Percentiles rank a stretch among this genome's conserved stretches.
Conservation (phyloP, 2,797 vertebrate genomes). For the Sebastiscus tertius region DNA sequence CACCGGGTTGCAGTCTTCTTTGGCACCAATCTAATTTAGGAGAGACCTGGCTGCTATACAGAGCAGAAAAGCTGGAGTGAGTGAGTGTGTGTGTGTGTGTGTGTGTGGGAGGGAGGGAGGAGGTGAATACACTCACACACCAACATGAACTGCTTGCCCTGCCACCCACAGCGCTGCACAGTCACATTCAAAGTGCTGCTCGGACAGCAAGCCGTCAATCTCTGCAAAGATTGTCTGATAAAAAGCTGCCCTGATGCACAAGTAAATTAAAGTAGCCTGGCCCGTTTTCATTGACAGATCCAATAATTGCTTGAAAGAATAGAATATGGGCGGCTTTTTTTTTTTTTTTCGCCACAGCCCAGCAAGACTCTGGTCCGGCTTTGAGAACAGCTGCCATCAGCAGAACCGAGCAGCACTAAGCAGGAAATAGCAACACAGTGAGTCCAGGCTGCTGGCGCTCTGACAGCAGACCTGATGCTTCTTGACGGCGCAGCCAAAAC, state of each 20-base stretch:
- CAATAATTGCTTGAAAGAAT: not conserved
- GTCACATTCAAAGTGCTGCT: constrained; percentile 25
- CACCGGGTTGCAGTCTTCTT: constrained; percentile 67
- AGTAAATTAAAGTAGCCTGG: constrained; percentile 2
- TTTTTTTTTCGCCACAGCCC: not conserved
- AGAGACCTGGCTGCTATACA: constrained; percentile 54
- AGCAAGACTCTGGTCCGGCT: not conserved
- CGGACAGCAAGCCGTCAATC: constrained; percentile 25
- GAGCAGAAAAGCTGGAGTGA: constrained; percentile 34
- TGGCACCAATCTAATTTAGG: constrained; percentile 72
- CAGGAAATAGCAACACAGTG: constrained; percentile 7
- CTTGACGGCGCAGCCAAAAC: constrained; percentile 30
- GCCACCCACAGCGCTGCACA: constrained; percentile 28
- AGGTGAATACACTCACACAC: constrained; percentile 27
- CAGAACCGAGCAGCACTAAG: constrained; percentile 32
- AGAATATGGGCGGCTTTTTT: not conserved
- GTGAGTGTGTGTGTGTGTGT: not conserved
- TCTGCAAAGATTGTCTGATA: not conserved
- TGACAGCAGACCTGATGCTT: constrained; percentile 63
- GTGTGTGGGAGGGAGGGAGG: not conserved
- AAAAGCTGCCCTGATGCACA: constrained; percentile 12
- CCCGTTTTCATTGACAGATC: constrained; percentile 1
- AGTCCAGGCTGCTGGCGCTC: constrained; percentile 5
- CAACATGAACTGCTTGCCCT: constrained; percentile 25
- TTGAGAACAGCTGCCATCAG: constrained; percentile 37